A percentile compares a stretch with the other conserved stretches of the same genome.
Conservation (phyloP, 53 echinoderm and acorn worm species). For the Holothuria scabra region DNA sequence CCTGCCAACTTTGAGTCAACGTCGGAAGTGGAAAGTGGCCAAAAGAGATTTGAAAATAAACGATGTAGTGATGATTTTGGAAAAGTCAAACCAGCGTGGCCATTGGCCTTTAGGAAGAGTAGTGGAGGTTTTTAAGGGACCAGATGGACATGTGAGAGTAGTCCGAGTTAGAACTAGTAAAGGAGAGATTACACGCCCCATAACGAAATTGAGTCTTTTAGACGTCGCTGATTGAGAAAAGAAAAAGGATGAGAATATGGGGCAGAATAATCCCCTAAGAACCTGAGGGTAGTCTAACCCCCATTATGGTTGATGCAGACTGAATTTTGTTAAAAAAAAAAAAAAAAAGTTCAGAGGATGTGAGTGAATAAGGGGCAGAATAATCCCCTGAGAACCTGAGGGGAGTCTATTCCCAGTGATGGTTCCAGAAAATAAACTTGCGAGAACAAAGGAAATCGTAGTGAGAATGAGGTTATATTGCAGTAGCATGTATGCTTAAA, state of each 20-base stretch:
- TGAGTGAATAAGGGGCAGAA: too few relatives aligned
- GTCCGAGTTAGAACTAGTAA: constrained; percentile 15
- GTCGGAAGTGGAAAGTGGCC: not conserved
- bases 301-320: too few relatives aligned
- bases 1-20: not conserved
- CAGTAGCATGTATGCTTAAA: too few relatives aligned
- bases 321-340: too few relatives aligned
- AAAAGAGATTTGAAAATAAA: constrained; percentile 14
- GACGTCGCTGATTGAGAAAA: not conserved
- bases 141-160: constrained; percentile 24
- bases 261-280: constrained; percentile 8
- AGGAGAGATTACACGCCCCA: not conserved
- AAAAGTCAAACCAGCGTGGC: constrained; percentile 3
- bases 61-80: not conserved
- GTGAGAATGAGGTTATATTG: too few relatives aligned
- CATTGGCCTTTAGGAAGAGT: constrained; percentile 20
- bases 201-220: not conserved
- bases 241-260: not conserved
- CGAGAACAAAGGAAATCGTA: too few relatives aligned
- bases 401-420: too few relatives aligned
- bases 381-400: too few relatives aligned
- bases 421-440: too few relatives aligned
- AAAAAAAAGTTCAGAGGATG: too few relatives aligned
- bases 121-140: constrained; percentile 20
- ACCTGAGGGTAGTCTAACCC: constrained; percentile 12